Percentiles rank a stretch among this genome's conserved stretches.
Conservation (phyloP, 2,888 invertebrate genomes). For the Hoplodrina ambigua region DNA sequence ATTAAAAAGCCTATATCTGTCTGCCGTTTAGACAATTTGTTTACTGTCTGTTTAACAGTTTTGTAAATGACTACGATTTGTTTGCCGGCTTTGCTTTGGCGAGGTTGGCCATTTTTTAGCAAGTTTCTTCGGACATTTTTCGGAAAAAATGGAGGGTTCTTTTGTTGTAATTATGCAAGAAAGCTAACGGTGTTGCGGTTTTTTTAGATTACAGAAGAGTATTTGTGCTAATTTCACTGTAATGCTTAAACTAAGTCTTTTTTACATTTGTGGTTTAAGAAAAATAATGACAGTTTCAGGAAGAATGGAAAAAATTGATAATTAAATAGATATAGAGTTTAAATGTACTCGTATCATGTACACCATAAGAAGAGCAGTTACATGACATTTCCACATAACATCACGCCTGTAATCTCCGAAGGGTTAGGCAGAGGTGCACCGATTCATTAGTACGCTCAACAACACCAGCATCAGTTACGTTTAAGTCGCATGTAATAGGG, state of each 20-base stretch:
- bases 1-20: conserved; percentile 43
- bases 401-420: too few relatives aligned
- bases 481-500: too few relatives aligned
- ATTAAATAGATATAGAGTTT: neutral
- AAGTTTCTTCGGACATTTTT: conserved; percentile 28
- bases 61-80: conserved; percentile 51
- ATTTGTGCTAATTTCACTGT: conserved; percentile 1
- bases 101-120: conserved; percentile 25
- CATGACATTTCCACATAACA: too few relatives aligned
- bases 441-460: too few relatives aligned
- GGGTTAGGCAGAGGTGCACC: too few relatives aligned
- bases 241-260: neutral
- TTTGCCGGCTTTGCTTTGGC: conserved; percentile 35
- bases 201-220: conserved; percentile 7
- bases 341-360: neutral
- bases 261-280: neutral
- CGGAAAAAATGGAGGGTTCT: conserved; percentile 20
- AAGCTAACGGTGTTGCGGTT: conserved; percentile 22
- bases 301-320: neutral
- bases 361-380: too few relatives aligned
- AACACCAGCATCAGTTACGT: too few relatives aligned
- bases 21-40: conserved; percentile 43
- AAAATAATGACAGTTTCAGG: neutral
- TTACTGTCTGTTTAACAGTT: conserved; percentile 42
- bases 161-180: conserved; percentile 23